phyloP scores from a whole-genome alignment of 2,797 vertebrate genomes.

The Sebastes umbrosus region DNA sequence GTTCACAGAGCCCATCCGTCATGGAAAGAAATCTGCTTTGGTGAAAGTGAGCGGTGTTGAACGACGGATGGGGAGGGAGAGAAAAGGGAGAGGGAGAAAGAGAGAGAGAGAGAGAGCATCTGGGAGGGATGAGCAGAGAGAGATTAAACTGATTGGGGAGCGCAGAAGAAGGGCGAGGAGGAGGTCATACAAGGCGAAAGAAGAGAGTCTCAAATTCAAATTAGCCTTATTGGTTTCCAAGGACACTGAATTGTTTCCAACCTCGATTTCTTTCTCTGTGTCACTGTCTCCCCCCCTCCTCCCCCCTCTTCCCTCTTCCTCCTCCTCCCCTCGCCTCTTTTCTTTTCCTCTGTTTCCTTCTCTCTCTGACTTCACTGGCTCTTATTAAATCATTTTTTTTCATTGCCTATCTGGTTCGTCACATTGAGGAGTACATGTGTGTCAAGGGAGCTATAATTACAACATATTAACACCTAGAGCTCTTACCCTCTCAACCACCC shows the following conservation, averaged over 20 bases:
- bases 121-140: slow-evolving; percentile 48
- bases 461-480: slow-evolving; percentile 27
- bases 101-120: slow-evolving; percentile 33
- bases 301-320: background rate
- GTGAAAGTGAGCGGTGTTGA: slow-evolving; percentile 59
- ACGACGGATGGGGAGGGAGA: slow-evolving; percentile 35
- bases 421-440: slow-evolving; percentile 28
- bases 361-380: slow-evolving; percentile 21
- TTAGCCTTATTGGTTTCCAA: slow-evolving; percentile 71
- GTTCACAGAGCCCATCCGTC: slow-evolving; percentile 64
- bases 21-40: slow-evolving; percentile 68
- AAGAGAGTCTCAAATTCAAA: slow-evolving; percentile 71
- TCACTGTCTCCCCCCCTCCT: slow-evolving; percentile 23
- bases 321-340: background rate
- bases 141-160: slow-evolving; percentile 68
- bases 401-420: slow-evolving; percentile 28
- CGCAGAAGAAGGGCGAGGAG: slow-evolving; percentile 48
- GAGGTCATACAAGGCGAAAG: slow-evolving; percentile 55
- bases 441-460: slow-evolving; percentile 25
- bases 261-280: slow-evolving; percentile 51
- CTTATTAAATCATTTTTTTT: slow-evolving; percentile 59
- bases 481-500: background rate
- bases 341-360: slow-evolving; percentile 7
- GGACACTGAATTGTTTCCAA: slow-evolving; percentile 76
- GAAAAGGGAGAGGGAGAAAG: background rate